Conservation (phyloP, 2,888 invertebrate species). For the Spisula subtruncata region DNA sequence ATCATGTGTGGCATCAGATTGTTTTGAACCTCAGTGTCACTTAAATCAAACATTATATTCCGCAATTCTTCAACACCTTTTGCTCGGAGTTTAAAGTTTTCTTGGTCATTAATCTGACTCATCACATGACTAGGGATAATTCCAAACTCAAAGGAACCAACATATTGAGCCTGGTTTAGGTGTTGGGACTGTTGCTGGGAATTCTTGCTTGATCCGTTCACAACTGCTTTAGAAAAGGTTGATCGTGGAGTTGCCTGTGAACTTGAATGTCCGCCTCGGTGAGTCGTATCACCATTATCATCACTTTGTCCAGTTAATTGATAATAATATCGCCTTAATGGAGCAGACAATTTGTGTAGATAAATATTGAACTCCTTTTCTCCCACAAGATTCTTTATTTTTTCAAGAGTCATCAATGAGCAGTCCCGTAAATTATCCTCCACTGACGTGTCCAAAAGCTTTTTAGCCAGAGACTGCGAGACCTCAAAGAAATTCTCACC, state of each 20-base stretch:
- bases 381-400: conserved; percentile 87
- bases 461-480: conserved; percentile 84
- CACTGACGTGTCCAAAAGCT: conserved; percentile 82
- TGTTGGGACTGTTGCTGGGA: conserved; percentile 57
- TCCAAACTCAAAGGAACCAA: conserved; percentile 86
- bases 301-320: conserved; percentile 78
- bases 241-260: conserved; percentile 61
- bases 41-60: conserved; percentile 88
- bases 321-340: conserved; percentile 80
- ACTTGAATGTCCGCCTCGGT: conserved; percentile 42
- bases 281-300: conserved; percentile 55
- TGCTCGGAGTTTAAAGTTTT: conserved; percentile 90
- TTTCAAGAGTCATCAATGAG: conserved; percentile 86
- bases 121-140: conserved; percentile 88
- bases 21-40: conserved; percentile 77
- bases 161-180: conserved; percentile 72
- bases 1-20: conserved; percentile 90
- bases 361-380: conserved; percentile 85
- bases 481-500: conserved; percentile 87
- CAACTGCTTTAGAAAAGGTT: conserved; percentile 62
- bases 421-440: conserved; percentile 85
- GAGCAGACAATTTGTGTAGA: conserved; percentile 83
- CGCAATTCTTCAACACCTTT: conserved; percentile 90
- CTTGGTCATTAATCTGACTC: conserved; percentile 88
- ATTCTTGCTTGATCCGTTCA: conserved; percentile 55